Base-by-base conservation (phyloP, 2,113 vertebrate genomes). In the Gambusia holbrooki region DNA sequence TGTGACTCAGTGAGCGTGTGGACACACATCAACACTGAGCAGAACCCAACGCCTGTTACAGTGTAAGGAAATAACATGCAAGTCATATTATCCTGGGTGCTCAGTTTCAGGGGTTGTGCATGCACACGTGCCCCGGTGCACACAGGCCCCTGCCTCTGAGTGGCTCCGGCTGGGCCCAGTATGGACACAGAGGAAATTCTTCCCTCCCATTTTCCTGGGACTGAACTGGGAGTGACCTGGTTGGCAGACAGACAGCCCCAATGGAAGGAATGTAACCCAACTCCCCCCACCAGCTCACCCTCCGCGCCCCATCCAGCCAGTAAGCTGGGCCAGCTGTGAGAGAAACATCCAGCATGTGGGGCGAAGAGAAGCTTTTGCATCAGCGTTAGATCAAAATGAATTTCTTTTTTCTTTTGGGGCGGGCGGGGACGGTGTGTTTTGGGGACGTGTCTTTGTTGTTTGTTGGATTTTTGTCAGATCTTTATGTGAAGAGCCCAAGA, bases 151-250 rank as follows among this genome's bases (percentile, higher is more conserved):
- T 75, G 79, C 78, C 51, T 58, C 25, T 58, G 51, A 58, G 77
- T 81, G 82, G 85, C 71, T 86, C 63, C 37, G 73, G 71, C 68
- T 19, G 13, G 77, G 87, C 89, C 87, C 80, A 91, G 67, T 86
- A 78, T 78, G 83, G 88, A 90, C 83, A 84, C 87, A 84, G 90
- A 90, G 88, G 81, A 90, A 90, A 91, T 92, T 91, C 89, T 89
- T 87, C 84, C 84, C 84, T 92, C 89, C 83, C 90, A 91, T 91
- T 93, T 94, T 92, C 86, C 88, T 82, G 91, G 88, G 94, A 91
- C 81, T 95, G 94, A 96, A 95, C 94, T 95, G 90, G 91, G 93
- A 89, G 90, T 95, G 95, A 96, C 93, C 93, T 86, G 91, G 80
- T 88, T 91, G 73, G 71, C 90, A 92, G 87, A 87, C 90, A 87